Evolutionary conservation across 2,888 invertebrate species (phyloP), one percentile per base, ranked within the genome.

Genomic region (Chalcis sispes): DNA sequence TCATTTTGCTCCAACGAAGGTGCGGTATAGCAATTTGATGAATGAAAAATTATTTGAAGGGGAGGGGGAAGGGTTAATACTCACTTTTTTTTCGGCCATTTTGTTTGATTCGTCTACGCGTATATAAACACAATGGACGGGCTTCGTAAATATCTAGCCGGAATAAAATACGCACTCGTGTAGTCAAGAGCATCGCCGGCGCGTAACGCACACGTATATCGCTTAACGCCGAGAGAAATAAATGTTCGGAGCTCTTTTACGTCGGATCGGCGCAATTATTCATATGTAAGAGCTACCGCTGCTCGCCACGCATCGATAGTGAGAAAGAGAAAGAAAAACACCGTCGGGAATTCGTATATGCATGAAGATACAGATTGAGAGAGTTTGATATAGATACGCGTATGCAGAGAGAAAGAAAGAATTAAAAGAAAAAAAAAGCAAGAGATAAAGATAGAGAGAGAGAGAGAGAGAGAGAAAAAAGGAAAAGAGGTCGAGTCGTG

Each of bases 371-470:
- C 46, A 15, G 46, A 15, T 15, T 7, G n/a, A 46, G 46, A 46
- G n/a, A 46, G 15, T 36, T 36, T 36, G 3, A 36, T 8, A 65
- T 40, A 52, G 7, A 36, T 46, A 46, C 46, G 62, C n/a, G 46
- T 36, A 29, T 1, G 13, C 52, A 36, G 48, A 66, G 40, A n/a
- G 36, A 59, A 71, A 54, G 70, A 72, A 65, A 65, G 20, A 25
- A 40, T 56, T 46, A 71, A 56, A 78, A 56, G 66, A 62, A 59
- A 65, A 78, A 76, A 50, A 66, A 61, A 71, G 72, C 64, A 64
- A 42, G 56, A 25, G 64, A n/a, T 18, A 59, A 71, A 54, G 70
- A 72, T 59, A 65, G 20, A 25, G 29, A n/a, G n/a, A n/a, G n/a
- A n/a, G 36, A 59, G 67, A 54, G 70, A 72, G 58, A 65, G 20